Evolutionary conservation across 1,140 invertebrate genomes (phyloP), one percentile per base, ranked within the genome.

Genomic region (Aphidius gifuensis): DNA sequence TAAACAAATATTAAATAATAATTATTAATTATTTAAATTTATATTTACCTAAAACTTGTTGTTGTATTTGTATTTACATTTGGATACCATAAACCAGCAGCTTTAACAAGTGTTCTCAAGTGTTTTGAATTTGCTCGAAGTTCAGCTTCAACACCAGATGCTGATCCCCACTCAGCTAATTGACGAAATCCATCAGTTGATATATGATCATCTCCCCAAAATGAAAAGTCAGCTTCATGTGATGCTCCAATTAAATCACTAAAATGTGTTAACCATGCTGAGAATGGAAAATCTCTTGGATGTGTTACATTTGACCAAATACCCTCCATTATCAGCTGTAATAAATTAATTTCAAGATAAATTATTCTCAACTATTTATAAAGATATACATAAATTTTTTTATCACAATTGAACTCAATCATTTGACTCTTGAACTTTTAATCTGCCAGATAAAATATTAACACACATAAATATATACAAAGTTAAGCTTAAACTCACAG

Each of bases 161-260:
- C 91, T 0, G 94, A 95, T 5, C 97, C 97, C 87, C 90, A 93
- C 78, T 98, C 95, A 0, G 96, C 96, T 61, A 98, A 84, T 69
- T 93, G 92, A 69, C 92, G 89, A 61, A 99, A 91, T 9, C 96
- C 98, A 72, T 96, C 92, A 0, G 91, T 91, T 6, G 97, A 92
- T 61, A 90, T 86, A 54, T 91, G 88, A 40, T 95, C 94, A 71
- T 94, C 92, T 8, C 93, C 90, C 97, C 97, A 99, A 71, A 99
- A 93, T 9, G 87, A 86, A 74, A 96, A 99, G 71, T 93, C 92
- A 1, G 86, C 84, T 50, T 90, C 90, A 74, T 99, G 98, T 0
- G 93, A 92, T 6, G 95, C 97, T 0, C 97, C 98, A 67, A 99
- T 93, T 38, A 99, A 86, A 79, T 99, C 97, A 9, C 96, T 98